Base-by-base conservation (phyloP, 2,888 invertebrate genomes). In the Atrina japonica region DNA sequence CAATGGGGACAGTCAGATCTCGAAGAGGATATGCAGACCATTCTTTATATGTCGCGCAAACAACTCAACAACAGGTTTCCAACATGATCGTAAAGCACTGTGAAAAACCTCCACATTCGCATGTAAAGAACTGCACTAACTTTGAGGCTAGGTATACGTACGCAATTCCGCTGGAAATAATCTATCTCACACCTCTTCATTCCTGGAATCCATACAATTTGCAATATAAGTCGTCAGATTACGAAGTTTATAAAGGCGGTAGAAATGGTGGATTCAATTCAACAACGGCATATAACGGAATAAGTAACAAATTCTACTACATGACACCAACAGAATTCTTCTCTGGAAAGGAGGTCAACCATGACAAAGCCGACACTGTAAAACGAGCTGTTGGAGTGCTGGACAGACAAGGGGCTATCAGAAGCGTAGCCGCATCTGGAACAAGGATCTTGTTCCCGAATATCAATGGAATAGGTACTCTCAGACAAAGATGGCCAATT, bases 81-180 rank as follows among this genome's bases (percentile, higher is more conserved):
- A 67, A 78, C 16, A 68, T 82, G 52, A 49, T 50, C 6, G 41
- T 81, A 0, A 29, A 65, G 0, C 67, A 80, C 35, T 82, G 83
- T 53, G 25, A 66, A 5, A 67, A 64, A 9, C 50, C 73, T 49
- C 18, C 18, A 11, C 60, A 58, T 7, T 56, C 66, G 14, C n/a
- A n/a, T n/a, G n/a, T n/a, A n/a, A n/a, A 69, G 16, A 67, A 69
- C 27, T 80, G 77, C 63, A 43, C 55, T 7, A 76, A 52, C 3
- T 65, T 75, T 7, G 52, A 67, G 7, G 66, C 78, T 30, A 61
- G 78, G 58, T 76, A 78, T 43, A 76, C 86, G 0, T 87, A 86
- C 52, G 86, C 88, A 21, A 82, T 88, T 16, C 88, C 88, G 0
- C 69, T 88, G 21, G 88, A 88, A 66, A 75, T 88, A 16, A 75